A percentile compares a stretch with the other conserved stretches of the same genome.
phyloP scores from a whole-genome alignment of 2,888 invertebrate species.

The Onchidella celtica region DNA sequence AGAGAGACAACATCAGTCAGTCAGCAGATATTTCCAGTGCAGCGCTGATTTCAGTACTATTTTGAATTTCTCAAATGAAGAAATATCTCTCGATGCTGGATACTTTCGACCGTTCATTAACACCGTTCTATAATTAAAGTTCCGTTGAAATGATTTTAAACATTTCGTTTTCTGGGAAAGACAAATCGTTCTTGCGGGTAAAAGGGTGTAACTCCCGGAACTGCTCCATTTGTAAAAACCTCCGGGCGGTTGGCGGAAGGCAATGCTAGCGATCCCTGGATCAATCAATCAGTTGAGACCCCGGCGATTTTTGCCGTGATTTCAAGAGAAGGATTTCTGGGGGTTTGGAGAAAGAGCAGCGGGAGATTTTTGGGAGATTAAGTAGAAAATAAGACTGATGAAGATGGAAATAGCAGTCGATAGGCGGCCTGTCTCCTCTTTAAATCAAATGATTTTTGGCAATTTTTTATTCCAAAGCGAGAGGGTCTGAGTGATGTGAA shows the following conservation, averaged over 20 bases:
- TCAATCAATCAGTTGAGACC: conserved; percentile 41
- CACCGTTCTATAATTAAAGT: not conserved
- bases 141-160: not conserved
- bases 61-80: too few relatives aligned
- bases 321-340: conserved; percentile 23
- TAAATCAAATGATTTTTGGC: too few relatives aligned
- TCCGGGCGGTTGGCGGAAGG: conserved; percentile 13
- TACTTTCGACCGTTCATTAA: too few relatives aligned
- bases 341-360: not conserved
- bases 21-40: too few relatives aligned
- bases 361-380: conserved; percentile 27
- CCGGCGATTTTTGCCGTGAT: conserved; percentile 33
- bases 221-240: conserved; percentile 35
- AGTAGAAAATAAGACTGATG: conserved; percentile 16
- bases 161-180: not conserved
- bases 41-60: too few relatives aligned
- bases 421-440: too few relatives aligned
- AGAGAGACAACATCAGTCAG: too few relatives aligned
- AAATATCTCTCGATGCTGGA: too few relatives aligned
- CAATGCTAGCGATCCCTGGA: conserved; percentile 31
- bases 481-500: too few relatives aligned
- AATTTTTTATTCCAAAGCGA: too few relatives aligned
- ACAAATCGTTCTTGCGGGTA: not conserved
- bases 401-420: conserved; percentile 14
- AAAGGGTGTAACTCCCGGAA: not conserved